Percentiles rank a stretch among this genome's conserved stretches.
Evolutionary conservation across 37 sponge, comb jelly and placozoan genomes (phyloP).

Genomic region (Chondrosia reniformis): DNA sequence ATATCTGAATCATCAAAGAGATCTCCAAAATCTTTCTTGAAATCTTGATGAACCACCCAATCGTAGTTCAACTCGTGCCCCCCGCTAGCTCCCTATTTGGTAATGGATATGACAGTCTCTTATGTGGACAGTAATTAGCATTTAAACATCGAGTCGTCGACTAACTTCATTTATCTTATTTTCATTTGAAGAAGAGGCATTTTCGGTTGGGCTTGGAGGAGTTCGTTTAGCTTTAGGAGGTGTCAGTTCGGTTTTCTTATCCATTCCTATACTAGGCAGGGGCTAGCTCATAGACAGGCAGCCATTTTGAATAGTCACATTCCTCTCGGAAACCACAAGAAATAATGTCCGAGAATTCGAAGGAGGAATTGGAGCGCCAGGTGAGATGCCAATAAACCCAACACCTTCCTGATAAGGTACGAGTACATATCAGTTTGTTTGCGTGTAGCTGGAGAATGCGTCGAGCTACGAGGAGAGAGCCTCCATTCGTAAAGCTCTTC

Average conservation of each 20-base stretch:
- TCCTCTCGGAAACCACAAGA: background rate
- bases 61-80: background rate
- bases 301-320: background rate
- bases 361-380: background rate
- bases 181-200: too few species aligned
- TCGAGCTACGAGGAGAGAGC: slow-evolving; percentile 71
- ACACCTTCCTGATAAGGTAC: background rate
- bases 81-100: too few species aligned
- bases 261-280: slow-evolving; percentile 7
- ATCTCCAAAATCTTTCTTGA: slow-evolving; percentile 22
- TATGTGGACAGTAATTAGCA: too few species aligned
- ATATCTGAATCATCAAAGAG: background rate
- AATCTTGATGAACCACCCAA: slow-evolving; percentile 22
- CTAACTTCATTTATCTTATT: too few species aligned
- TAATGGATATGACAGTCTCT: too few species aligned
- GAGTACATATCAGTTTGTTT: background rate
- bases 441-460: slow-evolving; percentile 47
- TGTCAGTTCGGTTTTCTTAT: slow-evolving; percentile 8
- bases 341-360: background rate
- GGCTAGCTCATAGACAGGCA: too few species aligned
- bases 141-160: too few species aligned
- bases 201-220: background rate
- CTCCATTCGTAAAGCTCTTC: slow-evolving; percentile 43
- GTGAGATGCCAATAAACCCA: background rate
- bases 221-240: slow-evolving; percentile 24